Evolutionary conservation across 2,113 vertebrate genomes (phyloP).

Genomic region (Peromyscus maniculatus): DNA sequence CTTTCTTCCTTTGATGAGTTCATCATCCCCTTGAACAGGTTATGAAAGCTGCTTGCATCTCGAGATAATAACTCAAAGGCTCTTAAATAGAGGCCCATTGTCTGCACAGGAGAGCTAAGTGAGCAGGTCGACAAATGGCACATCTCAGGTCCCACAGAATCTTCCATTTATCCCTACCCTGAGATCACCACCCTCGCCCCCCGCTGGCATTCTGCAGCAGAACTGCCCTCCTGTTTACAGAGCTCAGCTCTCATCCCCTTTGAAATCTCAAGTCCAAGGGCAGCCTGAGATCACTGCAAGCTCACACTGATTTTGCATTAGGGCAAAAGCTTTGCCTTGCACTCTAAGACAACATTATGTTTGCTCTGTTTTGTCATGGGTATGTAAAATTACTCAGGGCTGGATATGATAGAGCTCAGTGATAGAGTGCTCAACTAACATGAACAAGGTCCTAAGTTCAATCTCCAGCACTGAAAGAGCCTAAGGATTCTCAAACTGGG

Average conservation of each 20-base stretch:
- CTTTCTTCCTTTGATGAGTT: conserved; percentile 60
- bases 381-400: not conserved
- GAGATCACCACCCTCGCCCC: not conserved
- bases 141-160: not conserved
- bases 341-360: not conserved
- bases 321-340: conserved; percentile 10
- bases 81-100: not conserved
- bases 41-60: conserved; percentile 57
- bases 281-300: not conserved
- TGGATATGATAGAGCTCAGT: not conserved
- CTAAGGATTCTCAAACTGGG: not conserved
- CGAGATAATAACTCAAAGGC: conserved; percentile 59
- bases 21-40: conserved; percentile 62
- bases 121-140: not conserved
- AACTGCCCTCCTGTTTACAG: not conserved
- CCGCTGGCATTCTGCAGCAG: accelerated
- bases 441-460: not conserved
- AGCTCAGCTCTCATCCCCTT: not conserved
- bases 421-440: not conserved
- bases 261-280: not conserved
- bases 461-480: not conserved
- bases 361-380: conserved; percentile 11
- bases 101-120: not conserved
- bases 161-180: not conserved
- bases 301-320: not conserved